A percentile compares a stretch with the other conserved stretches of the same genome.
Conservation (phyloP, 2,888 invertebrate genomes). For the Phaonia tiefii region DNA sequence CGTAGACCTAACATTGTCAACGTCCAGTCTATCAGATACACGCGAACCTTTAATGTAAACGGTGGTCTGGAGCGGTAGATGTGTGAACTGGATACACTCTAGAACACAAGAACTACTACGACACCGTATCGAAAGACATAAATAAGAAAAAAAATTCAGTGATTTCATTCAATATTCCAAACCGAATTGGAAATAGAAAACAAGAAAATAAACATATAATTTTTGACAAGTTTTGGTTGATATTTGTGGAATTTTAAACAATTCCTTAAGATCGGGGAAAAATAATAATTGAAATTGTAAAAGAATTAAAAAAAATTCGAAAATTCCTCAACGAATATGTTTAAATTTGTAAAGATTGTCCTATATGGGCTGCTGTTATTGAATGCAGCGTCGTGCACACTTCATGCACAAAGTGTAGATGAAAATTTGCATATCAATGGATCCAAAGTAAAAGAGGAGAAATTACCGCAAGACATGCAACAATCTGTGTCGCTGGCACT, state of each 20-base stretch:
- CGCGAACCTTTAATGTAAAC: slow-evolving; percentile 64
- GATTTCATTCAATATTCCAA: no score
- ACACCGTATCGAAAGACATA: no score
- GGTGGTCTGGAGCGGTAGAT: slow-evolving; percentile 55
- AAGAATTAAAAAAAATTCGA: slow-evolving; percentile 7
- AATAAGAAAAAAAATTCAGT: no score
- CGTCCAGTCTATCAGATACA: slow-evolving; percentile 64
- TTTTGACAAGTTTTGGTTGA: slow-evolving; percentile 40
- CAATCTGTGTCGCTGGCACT: neutral
- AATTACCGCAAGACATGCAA: slow-evolving; percentile 20
- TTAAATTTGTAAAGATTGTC: slow-evolving; percentile 34
- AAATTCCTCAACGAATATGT: slow-evolving; percentile 33
- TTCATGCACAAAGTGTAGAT: slow-evolving; percentile 30
- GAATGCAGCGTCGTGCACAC: neutral
- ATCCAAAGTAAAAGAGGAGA: slow-evolving; percentile 34
- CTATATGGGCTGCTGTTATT: slow-evolving; percentile 31
- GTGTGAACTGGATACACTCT: no score
- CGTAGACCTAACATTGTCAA: slow-evolving; percentile 64
- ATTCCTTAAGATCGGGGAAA: neutral
- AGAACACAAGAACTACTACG: no score
- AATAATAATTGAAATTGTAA: neutral
- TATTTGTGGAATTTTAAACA: slow-evolving; percentile 20
- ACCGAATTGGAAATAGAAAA: neutral
- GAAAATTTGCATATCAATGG: slow-evolving; percentile 21
- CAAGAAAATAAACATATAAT: slow-evolving; percentile 27